phyloP scores from a whole-genome alignment of 2,113 vertebrate species.

The Gymnarchus niloticus region DNA sequence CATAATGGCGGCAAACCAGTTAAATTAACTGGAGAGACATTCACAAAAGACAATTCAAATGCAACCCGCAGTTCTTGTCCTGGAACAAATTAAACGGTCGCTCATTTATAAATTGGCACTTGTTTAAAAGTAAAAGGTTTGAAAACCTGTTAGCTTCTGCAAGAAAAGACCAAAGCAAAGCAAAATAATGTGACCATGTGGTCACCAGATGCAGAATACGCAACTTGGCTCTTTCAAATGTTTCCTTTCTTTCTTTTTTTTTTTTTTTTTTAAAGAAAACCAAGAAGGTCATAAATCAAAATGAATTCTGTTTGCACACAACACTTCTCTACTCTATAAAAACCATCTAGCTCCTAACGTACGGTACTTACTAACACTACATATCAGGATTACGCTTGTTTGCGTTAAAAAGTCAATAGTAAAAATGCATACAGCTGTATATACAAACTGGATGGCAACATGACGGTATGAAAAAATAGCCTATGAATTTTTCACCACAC shows the following conservation, averaged over 20 bases:
- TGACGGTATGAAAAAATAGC: slow-evolving; percentile 34
- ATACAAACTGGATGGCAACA: slow-evolving; percentile 58
- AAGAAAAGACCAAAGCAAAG: not conserved
- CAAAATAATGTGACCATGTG: slow-evolving; percentile 57
- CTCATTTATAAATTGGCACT: not conserved
- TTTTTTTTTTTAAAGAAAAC: not conserved
- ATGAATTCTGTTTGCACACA: not conserved
- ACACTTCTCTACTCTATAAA: slow-evolving; percentile 60
- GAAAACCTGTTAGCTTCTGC: not conserved
- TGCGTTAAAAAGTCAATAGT: slow-evolving; percentile 58
- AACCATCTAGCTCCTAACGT: slow-evolving; percentile 67
- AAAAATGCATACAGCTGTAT: slow-evolving; percentile 25
- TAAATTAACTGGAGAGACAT: not conserved
- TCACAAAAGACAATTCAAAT: not conserved
- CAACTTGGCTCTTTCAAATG: slow-evolving; percentile 59
- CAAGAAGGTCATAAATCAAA: not conserved
- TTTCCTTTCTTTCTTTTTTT: too few relatives aligned
- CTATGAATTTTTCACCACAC: slow-evolving; percentile 27
- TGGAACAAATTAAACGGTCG: not conserved
- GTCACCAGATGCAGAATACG: slow-evolving; percentile 68
- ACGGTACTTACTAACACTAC: slow-evolving; percentile 58
- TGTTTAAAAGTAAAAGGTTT: not conserved
- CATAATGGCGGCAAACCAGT: not conserved
- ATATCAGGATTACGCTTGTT: slow-evolving; percentile 54
- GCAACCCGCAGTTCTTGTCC: not conserved